phyloP scores from a whole-genome alignment of 2,888 invertebrate genomes.

The Drosophila parthenogenetica region DNA sequence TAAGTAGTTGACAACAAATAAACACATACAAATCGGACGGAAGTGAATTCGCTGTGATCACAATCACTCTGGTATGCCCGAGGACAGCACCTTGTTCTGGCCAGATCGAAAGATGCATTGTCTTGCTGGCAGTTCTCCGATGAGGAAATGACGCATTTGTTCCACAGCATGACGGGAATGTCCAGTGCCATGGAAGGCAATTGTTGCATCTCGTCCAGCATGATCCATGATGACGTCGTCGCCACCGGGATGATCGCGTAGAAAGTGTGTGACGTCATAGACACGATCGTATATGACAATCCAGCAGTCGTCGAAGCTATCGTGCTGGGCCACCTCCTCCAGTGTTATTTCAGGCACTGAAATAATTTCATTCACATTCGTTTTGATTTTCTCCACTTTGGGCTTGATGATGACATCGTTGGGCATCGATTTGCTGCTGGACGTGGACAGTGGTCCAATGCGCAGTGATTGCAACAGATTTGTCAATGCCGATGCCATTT shows the following conservation, averaged over 20 bases:
- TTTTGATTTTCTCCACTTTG: constrained; percentile 36
- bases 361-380: constrained; percentile 32
- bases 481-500: constrained; percentile 77
- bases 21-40: constrained; percentile 47
- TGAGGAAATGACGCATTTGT: constrained; percentile 89
- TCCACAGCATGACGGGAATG: constrained; percentile 89
- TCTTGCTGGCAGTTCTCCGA: constrained; percentile 90
- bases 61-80: constrained; percentile 82
- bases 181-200: constrained; percentile 92
- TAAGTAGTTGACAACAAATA: constrained; percentile 21
- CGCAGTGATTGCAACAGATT: constrained; percentile 77
- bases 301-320: constrained; percentile 91
- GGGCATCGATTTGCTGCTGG: constrained; percentile 30
- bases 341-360: constrained; percentile 86
- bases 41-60: constrained; percentile 85
- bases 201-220: constrained; percentile 93
- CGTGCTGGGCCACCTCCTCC: constrained; percentile 91
- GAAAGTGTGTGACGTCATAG: constrained; percentile 92
- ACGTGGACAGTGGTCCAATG: constrained; percentile 54
- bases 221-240: constrained; percentile 92
- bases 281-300: constrained; percentile 94
- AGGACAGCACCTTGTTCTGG: constrained; percentile 71
- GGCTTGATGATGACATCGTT: constrained; percentile 50
- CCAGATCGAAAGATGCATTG: constrained; percentile 89
- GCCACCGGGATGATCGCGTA: constrained; percentile 93